Conservation (phyloP, 2,113 vertebrate species). For the Cavia porcellus region DNA sequence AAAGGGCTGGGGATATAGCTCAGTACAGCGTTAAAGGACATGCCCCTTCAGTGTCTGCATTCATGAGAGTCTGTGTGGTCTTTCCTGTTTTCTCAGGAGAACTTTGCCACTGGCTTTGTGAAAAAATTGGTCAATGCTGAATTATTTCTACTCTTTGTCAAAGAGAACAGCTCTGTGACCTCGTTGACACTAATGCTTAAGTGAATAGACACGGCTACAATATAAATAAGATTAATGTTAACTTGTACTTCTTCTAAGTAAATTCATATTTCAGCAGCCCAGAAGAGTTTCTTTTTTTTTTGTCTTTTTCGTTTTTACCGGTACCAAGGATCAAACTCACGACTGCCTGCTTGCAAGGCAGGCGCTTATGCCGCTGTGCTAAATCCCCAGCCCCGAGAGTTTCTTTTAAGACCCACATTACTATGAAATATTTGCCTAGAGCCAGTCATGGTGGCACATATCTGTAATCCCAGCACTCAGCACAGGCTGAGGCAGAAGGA, state of each 20-base stretch:
- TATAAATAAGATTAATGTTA: background rate
- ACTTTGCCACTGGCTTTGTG: slow-evolving; percentile 13
- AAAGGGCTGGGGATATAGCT: background rate
- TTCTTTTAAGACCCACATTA: slow-evolving; percentile 15
- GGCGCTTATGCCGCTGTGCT: too few relatives aligned
- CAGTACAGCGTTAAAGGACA: background rate
- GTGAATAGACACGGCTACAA: background rate
- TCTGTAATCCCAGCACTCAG: background rate
- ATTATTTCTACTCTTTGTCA: background rate
- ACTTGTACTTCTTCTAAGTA: slow-evolving; percentile 44
- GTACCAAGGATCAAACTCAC: too few relatives aligned
- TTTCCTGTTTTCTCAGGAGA: background rate
- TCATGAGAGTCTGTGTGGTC: background rate
- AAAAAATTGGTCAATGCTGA: background rate
- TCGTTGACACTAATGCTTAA: slow-evolving; percentile 33
- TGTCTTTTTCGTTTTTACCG: too few relatives aligned
- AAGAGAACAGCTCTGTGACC: slow-evolving; percentile 39
- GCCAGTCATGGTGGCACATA: background rate
- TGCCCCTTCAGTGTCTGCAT: background rate
- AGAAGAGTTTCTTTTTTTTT: background rate
- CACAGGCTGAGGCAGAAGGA: background rate
- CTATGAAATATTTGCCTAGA: slow-evolving; percentile 3
- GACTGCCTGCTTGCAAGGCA: too few relatives aligned
- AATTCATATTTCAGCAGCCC: background rate
- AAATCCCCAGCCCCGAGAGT: background rate